These are phyloP conservation scores for Drosophila nigricruria DNA, from an alignment of 2,888 invertebrate genomes.

Conservation along the genomic window DNA sequence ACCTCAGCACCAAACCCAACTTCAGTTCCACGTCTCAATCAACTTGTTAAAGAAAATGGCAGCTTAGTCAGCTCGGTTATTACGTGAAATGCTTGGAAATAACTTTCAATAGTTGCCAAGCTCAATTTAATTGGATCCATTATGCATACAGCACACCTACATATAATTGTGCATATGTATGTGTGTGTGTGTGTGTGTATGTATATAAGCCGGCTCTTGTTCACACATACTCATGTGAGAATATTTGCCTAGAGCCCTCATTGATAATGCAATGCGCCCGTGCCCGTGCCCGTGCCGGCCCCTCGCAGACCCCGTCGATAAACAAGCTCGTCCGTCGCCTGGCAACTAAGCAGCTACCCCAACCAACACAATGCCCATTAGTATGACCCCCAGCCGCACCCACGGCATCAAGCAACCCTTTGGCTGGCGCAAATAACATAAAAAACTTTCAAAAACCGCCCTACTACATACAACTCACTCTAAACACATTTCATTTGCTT, in stretches of 20 bases:
- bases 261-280: slow-evolving; percentile 31
- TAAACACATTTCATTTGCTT: slow-evolving; percentile 74
- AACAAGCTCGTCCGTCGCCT: slow-evolving; percentile 58
- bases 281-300: not conserved
- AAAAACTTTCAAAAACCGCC: slow-evolving; percentile 26
- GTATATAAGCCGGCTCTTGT: slow-evolving; percentile 2
- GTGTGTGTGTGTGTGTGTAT: not conserved
- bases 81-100: slow-evolving; percentile 33
- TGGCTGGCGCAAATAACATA: slow-evolving; percentile 14
- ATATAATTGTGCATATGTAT: slow-evolving; percentile 1
- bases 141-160: slow-evolving; percentile 45
- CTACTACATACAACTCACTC: slow-evolving; percentile 51
- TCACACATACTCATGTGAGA: slow-evolving; percentile 18
- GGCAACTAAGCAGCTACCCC: slow-evolving; percentile 57
- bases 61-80: slow-evolving; percentile 37
- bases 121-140: slow-evolving; percentile 56
- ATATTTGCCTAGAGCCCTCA: slow-evolving; percentile 35
- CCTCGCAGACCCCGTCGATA: slow-evolving; percentile 18
- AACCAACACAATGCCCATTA: slow-evolving; percentile 37
- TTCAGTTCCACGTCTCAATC: slow-evolving; percentile 31
- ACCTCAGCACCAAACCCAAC: not conserved
- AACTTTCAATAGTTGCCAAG: slow-evolving; percentile 58
- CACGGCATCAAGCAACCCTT: slow-evolving; percentile 45
- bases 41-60: slow-evolving; percentile 51
- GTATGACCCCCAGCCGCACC: slow-evolving; percentile 11